Evolutionary conservation across 2,797 vertebrate species (phyloP).

Genomic region (Octomys mimax): DNA sequence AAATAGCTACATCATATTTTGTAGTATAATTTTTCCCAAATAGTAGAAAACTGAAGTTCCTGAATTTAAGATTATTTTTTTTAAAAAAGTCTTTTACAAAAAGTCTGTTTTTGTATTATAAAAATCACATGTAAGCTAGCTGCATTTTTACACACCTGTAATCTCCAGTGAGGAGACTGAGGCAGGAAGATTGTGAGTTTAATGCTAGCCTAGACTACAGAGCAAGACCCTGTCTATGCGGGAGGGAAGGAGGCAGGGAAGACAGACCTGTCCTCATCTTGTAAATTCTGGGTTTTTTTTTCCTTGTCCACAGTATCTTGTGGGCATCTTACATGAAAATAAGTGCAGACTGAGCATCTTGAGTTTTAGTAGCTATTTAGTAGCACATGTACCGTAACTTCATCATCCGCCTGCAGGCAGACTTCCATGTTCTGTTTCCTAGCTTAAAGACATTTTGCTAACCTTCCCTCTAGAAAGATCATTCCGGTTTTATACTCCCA

Average conservation of each 20-base stretch:
- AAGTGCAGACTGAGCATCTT: not conserved
- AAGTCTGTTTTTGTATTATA: not conserved
- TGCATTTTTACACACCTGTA: not conserved
- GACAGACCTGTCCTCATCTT: not conserved
- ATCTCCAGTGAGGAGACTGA: not conserved
- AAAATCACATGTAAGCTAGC: not conserved
- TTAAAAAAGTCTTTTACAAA: not conserved
- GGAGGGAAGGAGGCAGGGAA: no score
- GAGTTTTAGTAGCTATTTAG: not conserved
- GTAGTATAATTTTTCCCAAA: not conserved
- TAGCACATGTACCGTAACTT: not conserved
- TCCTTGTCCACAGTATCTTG: not conserved
- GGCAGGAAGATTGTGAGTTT: not conserved
- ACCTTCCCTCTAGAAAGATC: constrained; percentile 19
- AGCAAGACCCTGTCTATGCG: not conserved
- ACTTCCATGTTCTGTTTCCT: constrained; percentile 1
- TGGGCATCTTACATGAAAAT: not conserved
- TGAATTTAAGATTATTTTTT: constrained; percentile 37
- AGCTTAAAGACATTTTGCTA: constrained; percentile 31
- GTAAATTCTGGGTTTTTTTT: not conserved
- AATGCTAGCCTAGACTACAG: not conserved
- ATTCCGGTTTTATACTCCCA: not conserved
- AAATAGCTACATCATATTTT: constrained; percentile 39
- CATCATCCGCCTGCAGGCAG: not conserved
- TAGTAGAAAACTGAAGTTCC: constrained; percentile 43